Base-by-base conservation (phyloP, 1,140 invertebrate genomes). In the Tetramorium parvispinum region DNA sequence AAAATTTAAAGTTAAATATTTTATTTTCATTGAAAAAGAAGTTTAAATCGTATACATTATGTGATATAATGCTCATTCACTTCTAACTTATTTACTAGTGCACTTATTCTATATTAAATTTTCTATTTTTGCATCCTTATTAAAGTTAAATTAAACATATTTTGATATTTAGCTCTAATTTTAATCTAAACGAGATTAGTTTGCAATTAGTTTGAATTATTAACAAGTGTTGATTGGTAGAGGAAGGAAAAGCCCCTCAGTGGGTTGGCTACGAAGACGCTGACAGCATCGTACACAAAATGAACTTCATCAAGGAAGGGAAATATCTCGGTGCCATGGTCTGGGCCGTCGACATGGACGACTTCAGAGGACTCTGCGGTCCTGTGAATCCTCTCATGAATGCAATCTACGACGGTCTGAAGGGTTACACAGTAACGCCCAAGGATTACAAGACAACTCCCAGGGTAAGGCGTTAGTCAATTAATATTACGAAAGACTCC, bases 211-310 rank as follows among this genome's bases (percentile, higher is more conserved):
- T 79, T 73, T 16, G 61, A 70, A 65, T 87, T 76, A 71, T 3
- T 55, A 57, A 51, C 2, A 49, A 66, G 16, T 70, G 4, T 51
- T 51, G 18, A 6, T 82, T 82, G 79, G 3, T 82, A 81, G 4
- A 66, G 96, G 96, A 95, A 68, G 40, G 65, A 3, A 46, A 49
- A 24, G 3, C 3, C 59, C 98, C 97, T 0, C 98, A 98, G 92
- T 99, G 98, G 98, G 97, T 99, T 32, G 98, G 98, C 16, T 99
- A 98, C 92, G 98, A 99, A 93, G 97, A 98, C 92, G 94, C 96
- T 4, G 95, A 96, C 88, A 98, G 97, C 91, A 95, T 98, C 1
- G 97, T 97, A 89, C 97, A 98, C 70, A 99, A 99, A 95, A 98
- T 98, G 97, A 97, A 98, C 89, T 98, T 96, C 94, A 97, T 98